These are phyloP conservation scores for Corythucha ciliata DNA, from an alignment of 2,888 invertebrate species.

Conservation along the genomic window DNA sequence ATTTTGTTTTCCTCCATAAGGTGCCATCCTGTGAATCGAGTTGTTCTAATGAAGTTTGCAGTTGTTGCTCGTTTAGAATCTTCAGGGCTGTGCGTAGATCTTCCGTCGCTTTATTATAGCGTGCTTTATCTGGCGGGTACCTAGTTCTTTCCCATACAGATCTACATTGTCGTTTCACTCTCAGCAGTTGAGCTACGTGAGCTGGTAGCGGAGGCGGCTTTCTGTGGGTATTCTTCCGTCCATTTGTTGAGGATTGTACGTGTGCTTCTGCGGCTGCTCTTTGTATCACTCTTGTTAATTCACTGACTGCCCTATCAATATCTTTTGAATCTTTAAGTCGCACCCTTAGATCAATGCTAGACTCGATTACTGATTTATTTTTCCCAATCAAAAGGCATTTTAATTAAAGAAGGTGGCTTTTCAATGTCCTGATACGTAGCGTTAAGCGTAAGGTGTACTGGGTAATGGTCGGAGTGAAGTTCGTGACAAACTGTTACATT, in stretches of 20 bases:
- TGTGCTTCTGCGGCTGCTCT: conserved; percentile 1
- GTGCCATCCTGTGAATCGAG: neutral
- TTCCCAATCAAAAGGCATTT: conserved; percentile 10
- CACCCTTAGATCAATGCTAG: neutral
- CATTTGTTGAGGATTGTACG: neutral
- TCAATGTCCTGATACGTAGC: neutral
- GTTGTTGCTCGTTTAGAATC: neutral
- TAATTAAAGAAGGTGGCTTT: neutral
- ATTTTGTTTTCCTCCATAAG: too few species aligned
- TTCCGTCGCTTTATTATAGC: neutral
- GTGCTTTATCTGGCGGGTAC: conserved; percentile 1
- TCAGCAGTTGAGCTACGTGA: neutral
- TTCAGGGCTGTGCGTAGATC: neutral
- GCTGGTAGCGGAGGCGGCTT: neutral
- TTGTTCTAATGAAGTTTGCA: neutral
- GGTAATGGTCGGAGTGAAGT: conserved; percentile 10
- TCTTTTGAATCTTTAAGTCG: conserved; percentile 1
- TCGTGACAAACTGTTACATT: conserved; percentile 2
- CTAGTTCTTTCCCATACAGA: neutral
- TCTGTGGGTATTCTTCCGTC: too few species aligned
- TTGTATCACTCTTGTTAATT: conserved; percentile 7
- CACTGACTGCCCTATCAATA: conserved; percentile 13
- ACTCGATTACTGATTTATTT: conserved; percentile 8
- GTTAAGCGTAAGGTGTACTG: conserved; percentile 1
- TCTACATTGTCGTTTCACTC: conserved; percentile 6